These are phyloP conservation scores for Zonotrichia albicollis DNA, from an alignment of 2,797 vertebrate genomes.

Conservation along the genomic window DNA sequence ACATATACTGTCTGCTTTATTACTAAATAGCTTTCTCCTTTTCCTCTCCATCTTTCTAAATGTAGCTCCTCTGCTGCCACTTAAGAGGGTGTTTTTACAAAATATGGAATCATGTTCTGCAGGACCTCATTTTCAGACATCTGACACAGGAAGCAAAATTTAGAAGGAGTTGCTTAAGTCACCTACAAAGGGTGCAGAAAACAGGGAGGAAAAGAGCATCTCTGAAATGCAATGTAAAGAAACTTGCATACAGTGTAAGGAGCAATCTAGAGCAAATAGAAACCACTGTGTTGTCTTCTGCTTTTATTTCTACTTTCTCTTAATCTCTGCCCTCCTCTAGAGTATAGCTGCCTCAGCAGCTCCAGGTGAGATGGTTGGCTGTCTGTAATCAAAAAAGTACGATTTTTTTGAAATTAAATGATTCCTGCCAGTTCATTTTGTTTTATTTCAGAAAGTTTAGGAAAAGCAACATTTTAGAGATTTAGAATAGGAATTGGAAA, in stretches of 20 bases:
- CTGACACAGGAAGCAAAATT: not conserved
- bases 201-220: not conserved
- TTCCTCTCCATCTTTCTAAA: not conserved
- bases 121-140: not conserved
- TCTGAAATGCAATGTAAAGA: not conserved
- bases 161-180: not conserved
- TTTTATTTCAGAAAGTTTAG: not conserved
- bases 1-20: not conserved
- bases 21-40: not conserved
- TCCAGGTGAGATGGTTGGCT: not conserved
- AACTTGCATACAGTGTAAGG: not conserved
- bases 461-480: not conserved
- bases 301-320: not conserved
- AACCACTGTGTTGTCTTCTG: not conserved
- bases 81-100: not conserved
- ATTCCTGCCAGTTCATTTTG: not conserved
- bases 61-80: not conserved
- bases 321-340: not conserved
- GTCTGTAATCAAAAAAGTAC: not conserved
- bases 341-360: not conserved
- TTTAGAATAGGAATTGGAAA: not conserved
- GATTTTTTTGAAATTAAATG: not conserved
- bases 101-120: not conserved
- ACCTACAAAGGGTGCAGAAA: not conserved
- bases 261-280: not conserved